Evolutionary conservation across 2,797 vertebrate genomes (phyloP), one percentile per base, ranked within the genome.

Genomic region (Tympanoctomys barrerae): DNA sequence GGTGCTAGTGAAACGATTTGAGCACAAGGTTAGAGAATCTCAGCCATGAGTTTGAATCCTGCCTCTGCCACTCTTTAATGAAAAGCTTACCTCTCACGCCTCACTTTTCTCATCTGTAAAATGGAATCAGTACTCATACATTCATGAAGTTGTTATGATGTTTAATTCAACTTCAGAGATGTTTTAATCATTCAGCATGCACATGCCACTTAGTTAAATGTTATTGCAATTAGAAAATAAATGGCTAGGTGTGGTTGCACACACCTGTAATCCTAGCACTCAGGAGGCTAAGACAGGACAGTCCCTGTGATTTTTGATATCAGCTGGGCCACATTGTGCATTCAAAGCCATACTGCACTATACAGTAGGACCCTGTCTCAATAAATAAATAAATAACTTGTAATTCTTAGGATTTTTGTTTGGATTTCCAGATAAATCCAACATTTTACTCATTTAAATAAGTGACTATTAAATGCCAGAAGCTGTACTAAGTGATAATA

Each of bases 341-440:
- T 46, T 28, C 42, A 77, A 28, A 24, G 24, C 73, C 42, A 77
- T 16, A 26, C 73, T 31, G 39, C 26, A 31, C 7, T 28, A 31
- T 39, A 49, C 13, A 49, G 13, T 14, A 42, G 46, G 13, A 49
- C 26, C 68, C 26, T 49, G 73, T 31, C 73, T 77, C 26, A 46
- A 75, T 42, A 46, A 42, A 26, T 62, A 75, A 77, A 31, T 49
- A 31, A 75, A 77, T 75, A 26, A 26, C 28, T 70, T 33, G 62
- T 42, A 22, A 71, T 59, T 90, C 79, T 82, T 94, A 80, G 89
- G 87, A 84, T 79, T 93, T 91, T 85, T 96, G 87, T 92, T 90
- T 91, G 79, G 52, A 92, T 75, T 91, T 89, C 54, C 19, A 61
- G 52, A 59, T 93, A 39, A 81, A 92, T 36, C 77, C 54, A 91